A percentile compares a stretch with the other conserved stretches of the same genome.
phyloP scores from a whole-genome alignment of 2,113 vertebrate species.

The Corythoichthys haematopterus region DNA sequence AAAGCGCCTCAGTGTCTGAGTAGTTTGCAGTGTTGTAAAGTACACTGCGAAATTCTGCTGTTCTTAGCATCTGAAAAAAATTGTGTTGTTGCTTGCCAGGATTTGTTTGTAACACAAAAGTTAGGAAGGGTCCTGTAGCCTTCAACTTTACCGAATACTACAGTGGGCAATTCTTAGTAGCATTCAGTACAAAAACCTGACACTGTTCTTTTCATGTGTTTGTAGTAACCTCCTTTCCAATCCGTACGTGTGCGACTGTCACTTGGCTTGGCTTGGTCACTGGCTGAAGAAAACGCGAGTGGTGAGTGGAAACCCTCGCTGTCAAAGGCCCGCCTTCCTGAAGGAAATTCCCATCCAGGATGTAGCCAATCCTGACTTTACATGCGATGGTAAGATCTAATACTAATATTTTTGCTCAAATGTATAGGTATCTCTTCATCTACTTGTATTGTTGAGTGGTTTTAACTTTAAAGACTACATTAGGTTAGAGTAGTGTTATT shows the following conservation, averaged over 20 bases:
- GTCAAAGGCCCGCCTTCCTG: slow-evolving; percentile 92
- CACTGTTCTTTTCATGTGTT: neutral
- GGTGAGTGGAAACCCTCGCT: slow-evolving; percentile 96
- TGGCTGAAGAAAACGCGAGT: slow-evolving; percentile 92
- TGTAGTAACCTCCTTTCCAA: slow-evolving; percentile 93
- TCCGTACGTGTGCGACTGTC: slow-evolving; percentile 95
- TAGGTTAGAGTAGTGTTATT: too few relatives aligned
- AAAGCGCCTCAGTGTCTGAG: neutral
- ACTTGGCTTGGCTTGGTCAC: slow-evolving; percentile 92
- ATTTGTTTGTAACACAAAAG: too few relatives aligned
- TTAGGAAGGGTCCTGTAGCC: neutral
- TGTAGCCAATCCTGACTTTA: slow-evolving; percentile 92
- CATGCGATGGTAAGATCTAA: slow-evolving; percentile 83
- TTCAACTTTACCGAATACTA: neutral
- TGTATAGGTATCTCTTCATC: too few relatives aligned
- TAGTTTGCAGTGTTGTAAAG: neutral
- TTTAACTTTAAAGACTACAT: too few relatives aligned
- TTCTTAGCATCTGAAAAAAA: neutral
- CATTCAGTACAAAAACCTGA: too few relatives aligned
- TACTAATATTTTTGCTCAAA: neutral
- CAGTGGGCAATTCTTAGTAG: too few relatives aligned
- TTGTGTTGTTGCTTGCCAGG: neutral
- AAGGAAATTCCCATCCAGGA: slow-evolving; percentile 99
- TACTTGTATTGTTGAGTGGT: too few relatives aligned
- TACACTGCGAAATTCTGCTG: neutral